Base-by-base conservation (phyloP, 2,113 vertebrate species). In the Pollimyrus isidori region DNA sequence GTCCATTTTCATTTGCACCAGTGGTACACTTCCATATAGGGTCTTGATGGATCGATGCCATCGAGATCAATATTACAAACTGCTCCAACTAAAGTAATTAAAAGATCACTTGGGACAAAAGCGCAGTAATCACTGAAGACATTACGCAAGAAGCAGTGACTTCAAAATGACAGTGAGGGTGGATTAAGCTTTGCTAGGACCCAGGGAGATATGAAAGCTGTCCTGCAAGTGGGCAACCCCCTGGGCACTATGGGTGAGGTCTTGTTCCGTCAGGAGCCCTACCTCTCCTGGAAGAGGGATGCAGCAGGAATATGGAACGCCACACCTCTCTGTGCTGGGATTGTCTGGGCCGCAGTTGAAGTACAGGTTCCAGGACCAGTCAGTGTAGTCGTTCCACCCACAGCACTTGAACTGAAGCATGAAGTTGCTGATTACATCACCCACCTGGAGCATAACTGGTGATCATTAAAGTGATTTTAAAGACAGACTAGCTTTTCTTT, bases 301-400 rank as follows among this genome's bases (percentile, higher is more conserved):
- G 89, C 96, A 96, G 93, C 95, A 96, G 92, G 96, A 96, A 87
- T 93, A 95, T 1, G 95, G 95, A n/a, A 96, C 95, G 0, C 91
- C 93, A 19, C 96, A 96, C 89, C 93, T 93, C 92, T 96, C 95
- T 0, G 89, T 90, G 92, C 95, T 96, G 26, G 95, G 95, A 92
- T 96, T 96, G 23, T 90, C 92, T 11, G 86, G 62, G 21, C 93
- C 94, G 76, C 96, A 96, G 91, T 96, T 96, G 88, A 96, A 96
- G 93, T 96, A 95, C 23, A 95, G 87, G 89, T 96, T 96, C 95
- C 95, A 95, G 0, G 95, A 96, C 96, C 96, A 95, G 93, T 96
- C 95, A 0, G 92, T 96, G 93, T 96, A 95, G 93, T 93, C 94
- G 91, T 93, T 96, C 94, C 95, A 96, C 46, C 95, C 96, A 65